Evolutionary conservation across 1,140 invertebrate species (phyloP).

Genomic region (Triops cancriformis): DNA sequence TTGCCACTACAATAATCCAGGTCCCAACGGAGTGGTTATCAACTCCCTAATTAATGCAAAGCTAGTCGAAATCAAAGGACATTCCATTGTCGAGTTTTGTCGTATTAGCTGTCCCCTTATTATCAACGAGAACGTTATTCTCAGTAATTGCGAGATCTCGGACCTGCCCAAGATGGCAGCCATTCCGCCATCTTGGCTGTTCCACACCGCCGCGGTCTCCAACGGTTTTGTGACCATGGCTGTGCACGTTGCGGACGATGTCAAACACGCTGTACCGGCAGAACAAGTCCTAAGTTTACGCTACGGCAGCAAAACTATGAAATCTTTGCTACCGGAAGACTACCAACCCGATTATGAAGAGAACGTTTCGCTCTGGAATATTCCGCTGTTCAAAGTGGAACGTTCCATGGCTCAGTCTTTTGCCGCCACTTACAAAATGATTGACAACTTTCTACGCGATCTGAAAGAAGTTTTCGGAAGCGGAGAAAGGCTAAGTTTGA

Average conservation of each 20-base stretch:
- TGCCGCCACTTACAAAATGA: not conserved
- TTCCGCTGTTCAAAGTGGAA: constrained; percentile 37
- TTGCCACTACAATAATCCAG: constrained; percentile 15
- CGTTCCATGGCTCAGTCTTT: constrained; percentile 38
- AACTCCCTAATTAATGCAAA: constrained; percentile 27
- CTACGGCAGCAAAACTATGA: constrained; percentile 25
- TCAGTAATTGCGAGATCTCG: constrained; percentile 39
- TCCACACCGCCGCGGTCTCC: constrained; percentile 40
- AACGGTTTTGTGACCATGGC: constrained; percentile 39
- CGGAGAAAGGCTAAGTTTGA: not conserved
- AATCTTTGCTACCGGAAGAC: not conserved
- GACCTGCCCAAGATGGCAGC: constrained; percentile 17
- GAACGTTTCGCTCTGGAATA: constrained; percentile 36
- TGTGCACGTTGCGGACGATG: constrained; percentile 39
- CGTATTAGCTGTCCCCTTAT: constrained; percentile 36
- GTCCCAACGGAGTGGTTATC: constrained; percentile 24
- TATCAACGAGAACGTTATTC: constrained; percentile 37
- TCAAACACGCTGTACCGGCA: constrained; percentile 37
- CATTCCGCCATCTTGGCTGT: constrained; percentile 38
- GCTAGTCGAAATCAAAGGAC: constrained; percentile 8
- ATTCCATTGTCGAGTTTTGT: constrained; percentile 41
- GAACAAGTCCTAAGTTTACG: constrained; percentile 34
- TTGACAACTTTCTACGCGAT: constrained; percentile 15
- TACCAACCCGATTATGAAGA: constrained; percentile 19
- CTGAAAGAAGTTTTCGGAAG: not conserved